Conservation (phyloP, 2,797 vertebrate species). For the Sorex maritimensis region DNA sequence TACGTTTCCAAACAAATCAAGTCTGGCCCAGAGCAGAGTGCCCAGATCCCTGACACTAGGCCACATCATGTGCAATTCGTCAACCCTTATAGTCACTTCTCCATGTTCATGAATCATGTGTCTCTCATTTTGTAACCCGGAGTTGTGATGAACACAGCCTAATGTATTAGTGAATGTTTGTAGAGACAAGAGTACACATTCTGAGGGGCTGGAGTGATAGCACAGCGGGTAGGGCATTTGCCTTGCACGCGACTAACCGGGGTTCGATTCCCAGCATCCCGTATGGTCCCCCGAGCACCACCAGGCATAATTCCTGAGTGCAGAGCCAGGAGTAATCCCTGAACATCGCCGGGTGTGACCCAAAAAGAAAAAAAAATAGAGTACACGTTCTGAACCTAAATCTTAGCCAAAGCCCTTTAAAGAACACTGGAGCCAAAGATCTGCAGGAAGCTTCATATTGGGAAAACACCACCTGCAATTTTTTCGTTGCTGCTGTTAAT, state of each 20-base stretch:
- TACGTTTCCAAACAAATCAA: not conserved
- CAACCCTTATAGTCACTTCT: not conserved
- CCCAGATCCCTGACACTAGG: not conserved
- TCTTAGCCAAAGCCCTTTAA: not conserved
- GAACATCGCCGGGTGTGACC: too few relatives aligned
- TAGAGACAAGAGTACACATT: not conserved
- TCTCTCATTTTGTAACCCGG: not conserved
- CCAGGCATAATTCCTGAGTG: too few relatives aligned
- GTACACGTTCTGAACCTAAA: constrained; percentile 10
- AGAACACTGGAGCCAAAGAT: too few relatives aligned
- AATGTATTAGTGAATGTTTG: not conserved
- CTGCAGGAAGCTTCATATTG: not conserved
- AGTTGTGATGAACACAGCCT: not conserved
- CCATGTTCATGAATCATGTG: not conserved
- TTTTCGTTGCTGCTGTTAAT: not conserved
- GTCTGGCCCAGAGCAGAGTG: not conserved
- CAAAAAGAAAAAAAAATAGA: too few relatives aligned
- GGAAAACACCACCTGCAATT: not conserved
- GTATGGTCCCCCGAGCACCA: too few relatives aligned
- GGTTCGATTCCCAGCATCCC: too few relatives aligned
- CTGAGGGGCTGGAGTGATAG: not conserved
- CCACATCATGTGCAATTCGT: not conserved
- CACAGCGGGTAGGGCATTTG: too few relatives aligned
- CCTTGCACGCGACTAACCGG: too few relatives aligned
- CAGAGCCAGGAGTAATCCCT: too few relatives aligned